A percentile compares a stretch with the other conserved stretches of the same genome.
Evolutionary conservation across 1,140 invertebrate species (phyloP).

Genomic region (Drosophila hydei): DNA sequence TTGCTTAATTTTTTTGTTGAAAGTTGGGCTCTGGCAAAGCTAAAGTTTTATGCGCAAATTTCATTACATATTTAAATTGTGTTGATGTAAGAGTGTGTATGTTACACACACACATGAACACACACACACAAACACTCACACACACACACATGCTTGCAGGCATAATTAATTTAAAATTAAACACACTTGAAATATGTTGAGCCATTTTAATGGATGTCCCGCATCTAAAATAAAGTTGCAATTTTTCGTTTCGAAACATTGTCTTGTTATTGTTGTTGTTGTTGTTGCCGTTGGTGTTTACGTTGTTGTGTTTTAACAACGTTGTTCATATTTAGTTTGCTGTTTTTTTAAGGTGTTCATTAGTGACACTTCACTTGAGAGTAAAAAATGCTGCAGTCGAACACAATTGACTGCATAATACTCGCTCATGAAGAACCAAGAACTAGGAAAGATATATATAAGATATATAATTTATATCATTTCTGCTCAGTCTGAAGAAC

Average conservation of each 20-base stretch:
- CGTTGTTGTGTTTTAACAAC: slow-evolving; percentile 51
- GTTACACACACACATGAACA: background rate
- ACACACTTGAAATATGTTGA: slow-evolving; percentile 43
- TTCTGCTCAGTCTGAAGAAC: too few species aligned
- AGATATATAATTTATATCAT: too few species aligned
- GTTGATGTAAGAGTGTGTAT: slow-evolving; percentile 9
- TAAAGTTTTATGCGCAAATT: slow-evolving; percentile 73
- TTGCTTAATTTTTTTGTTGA: slow-evolving; percentile 8
- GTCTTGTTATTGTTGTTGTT: background rate
- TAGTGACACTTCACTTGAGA: too few species aligned
- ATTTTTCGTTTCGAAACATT: background rate
- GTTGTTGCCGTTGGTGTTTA: background rate
- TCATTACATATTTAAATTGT: slow-evolving; percentile 67
- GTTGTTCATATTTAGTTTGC: too few species aligned
- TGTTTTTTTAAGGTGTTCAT: too few species aligned
- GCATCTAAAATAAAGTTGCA: slow-evolving; percentile 1
- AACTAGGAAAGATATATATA: too few species aligned
- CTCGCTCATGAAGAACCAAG: too few species aligned
- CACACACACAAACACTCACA: slow-evolving; percentile 20
- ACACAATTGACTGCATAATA: too few species aligned
- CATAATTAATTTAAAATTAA: slow-evolving; percentile 71
- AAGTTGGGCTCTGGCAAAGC: slow-evolving; percentile 50
- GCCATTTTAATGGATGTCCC: slow-evolving; percentile 20
- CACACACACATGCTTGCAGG: slow-evolving; percentile 20
- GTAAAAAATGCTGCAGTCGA: too few species aligned